phyloP scores from a whole-genome alignment of 2,888 invertebrate species.

The Synanthedon vespiformis region DNA sequence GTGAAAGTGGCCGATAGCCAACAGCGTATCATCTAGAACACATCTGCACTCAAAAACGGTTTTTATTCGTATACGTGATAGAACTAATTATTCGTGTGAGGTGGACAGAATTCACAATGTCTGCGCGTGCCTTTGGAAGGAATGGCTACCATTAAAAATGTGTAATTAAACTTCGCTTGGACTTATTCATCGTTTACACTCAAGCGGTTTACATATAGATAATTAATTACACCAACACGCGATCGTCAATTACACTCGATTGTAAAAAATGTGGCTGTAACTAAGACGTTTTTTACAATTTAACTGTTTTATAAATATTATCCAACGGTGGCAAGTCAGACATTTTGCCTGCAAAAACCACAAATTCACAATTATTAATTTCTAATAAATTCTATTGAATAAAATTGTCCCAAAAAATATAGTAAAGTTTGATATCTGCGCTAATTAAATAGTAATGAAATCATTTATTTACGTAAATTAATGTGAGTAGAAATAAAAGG shows the following conservation, averaged over 20 bases:
- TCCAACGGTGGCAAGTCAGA: no score
- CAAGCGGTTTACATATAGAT: background rate
- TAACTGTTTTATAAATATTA: no score
- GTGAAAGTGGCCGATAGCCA: constrained; percentile 9
- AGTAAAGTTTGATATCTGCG: no score
- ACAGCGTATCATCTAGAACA: background rate
- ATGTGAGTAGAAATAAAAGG: no score
- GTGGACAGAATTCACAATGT: background rate
- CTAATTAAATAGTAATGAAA: no score
- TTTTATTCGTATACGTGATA: background rate
- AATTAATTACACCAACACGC: background rate
- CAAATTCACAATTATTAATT: no score
- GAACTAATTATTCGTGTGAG: background rate
- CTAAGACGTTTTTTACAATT: no score
- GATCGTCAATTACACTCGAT: background rate
- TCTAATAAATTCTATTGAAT: no score
- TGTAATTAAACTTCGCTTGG: constrained; percentile 16
- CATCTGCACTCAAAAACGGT: no score
- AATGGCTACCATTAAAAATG: constrained; percentile 16
- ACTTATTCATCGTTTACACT: background rate
- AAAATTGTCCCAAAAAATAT: no score
- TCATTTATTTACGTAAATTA: no score
- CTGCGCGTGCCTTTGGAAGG: background rate
- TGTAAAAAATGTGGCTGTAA: background rate
- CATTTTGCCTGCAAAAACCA: no score